Evolutionary conservation across 2,113 vertebrate genomes (phyloP), one percentile per base, ranked within the genome.

Genomic region (Vimba vimba): DNA sequence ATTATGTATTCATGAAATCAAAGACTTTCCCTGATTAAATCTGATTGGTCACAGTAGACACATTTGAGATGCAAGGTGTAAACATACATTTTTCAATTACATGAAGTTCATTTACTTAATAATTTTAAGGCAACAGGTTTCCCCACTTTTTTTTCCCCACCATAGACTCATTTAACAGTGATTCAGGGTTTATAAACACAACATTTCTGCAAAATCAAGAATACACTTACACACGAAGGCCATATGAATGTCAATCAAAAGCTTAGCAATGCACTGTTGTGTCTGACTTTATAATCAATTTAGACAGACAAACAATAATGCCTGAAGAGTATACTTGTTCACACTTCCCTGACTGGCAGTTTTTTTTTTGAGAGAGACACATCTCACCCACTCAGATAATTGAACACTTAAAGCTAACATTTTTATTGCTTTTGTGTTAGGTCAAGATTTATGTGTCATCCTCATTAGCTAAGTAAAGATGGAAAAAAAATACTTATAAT

Each of bases 351-450:
- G 13, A 39, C 12, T 13, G 76, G 21, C 59, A 47, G 17, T 27
- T 19, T 64, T 27, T 19, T 64, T 64, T 80, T 2, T 47, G n/a
- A 66, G 36, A 25, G 23, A 64, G 79, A 64, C 7, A 17, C 39
- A 21, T 80, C 33, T 27, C 43, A 79, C n/a, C 78, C 59, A 45
- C 79, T 80, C 39, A 80, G 64, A 82, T 55, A 82, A 82, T 82
- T 82, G 2, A 69, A 82, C 47, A n/a, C n/a, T 80, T 66, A 80
- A 80, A 80, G 39, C 39, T 45, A 45, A 30, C 5, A 33, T 33
- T 50, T 81, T n/a, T 68, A 69, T 69, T 68, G 62, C 80, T 82
- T 47, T 52, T 69, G 45, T 52, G 27, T 68, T 68, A 55, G 27
- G 27, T n/a, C 27, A 30, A 68, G 64, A 82, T 69, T 82, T 82